Evolutionary conservation across 2,797 vertebrate species (phyloP).

Genomic region (Hybognathus amarus): DNA sequence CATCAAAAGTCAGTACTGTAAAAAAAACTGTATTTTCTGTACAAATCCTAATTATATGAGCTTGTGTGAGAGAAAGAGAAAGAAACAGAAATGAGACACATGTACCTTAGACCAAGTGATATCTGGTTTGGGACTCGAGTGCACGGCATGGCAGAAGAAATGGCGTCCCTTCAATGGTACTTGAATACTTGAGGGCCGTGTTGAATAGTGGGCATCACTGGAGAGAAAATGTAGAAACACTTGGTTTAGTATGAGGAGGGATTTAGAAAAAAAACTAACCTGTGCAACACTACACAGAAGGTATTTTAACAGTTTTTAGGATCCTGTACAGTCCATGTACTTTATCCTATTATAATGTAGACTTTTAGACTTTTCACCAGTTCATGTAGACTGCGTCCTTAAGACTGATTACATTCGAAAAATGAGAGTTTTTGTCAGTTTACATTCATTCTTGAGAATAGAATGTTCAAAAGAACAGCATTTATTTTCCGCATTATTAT

Average conservation of each 20-base stretch:
- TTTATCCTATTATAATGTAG: slow-evolving; percentile 46
- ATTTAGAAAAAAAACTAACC: background rate
- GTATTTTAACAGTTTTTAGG: background rate
- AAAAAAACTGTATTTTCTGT: background rate
- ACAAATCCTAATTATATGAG: slow-evolving; percentile 2
- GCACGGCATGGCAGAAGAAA: slow-evolving; percentile 90
- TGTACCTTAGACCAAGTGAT: slow-evolving; percentile 92
- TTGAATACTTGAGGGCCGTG: slow-evolving; percentile 95
- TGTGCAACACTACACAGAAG: background rate
- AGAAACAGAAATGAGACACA: slow-evolving; percentile 34
- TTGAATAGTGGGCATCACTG: slow-evolving; percentile 93
- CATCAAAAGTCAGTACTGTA: background rate
- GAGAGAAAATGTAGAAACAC: slow-evolving; percentile 48
- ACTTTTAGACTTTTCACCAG: slow-evolving; percentile 45
- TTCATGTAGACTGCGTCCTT: slow-evolving; percentile 46
- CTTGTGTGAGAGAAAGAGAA: background rate
- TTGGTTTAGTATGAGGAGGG: background rate
- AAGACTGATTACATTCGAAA: slow-evolving; percentile 57
- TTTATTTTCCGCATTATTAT: background rate
- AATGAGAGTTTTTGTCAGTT: slow-evolving; percentile 56
- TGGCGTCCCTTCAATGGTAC: slow-evolving; percentile 87
- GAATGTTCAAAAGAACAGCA: no score
- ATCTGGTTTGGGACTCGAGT: slow-evolving; percentile 85
- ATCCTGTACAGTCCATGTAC: background rate
- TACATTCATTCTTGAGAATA: background rate